A percentile compares a stretch with the other conserved stretches of the same genome.
phyloP scores from a whole-genome alignment of 2,113 vertebrate species.

The Australoheros scitulus region DNA sequence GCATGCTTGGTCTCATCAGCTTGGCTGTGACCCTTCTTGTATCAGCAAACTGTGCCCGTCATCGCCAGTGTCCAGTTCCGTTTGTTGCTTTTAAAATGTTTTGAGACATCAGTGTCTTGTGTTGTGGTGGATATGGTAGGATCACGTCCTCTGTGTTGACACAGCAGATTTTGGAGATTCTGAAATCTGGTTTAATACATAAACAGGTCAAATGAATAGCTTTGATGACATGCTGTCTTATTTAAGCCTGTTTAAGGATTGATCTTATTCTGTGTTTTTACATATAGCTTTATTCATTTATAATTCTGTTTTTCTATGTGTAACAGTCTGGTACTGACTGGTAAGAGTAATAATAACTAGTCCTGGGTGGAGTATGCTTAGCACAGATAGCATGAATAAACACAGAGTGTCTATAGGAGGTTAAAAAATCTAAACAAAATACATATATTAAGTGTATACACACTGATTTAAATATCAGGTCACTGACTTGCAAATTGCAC shows the following conservation, averaged over 20 bases:
- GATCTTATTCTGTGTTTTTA: neutral
- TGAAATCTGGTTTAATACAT: neutral
- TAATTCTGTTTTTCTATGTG: neutral
- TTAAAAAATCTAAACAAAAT: neutral
- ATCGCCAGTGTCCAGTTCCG: neutral
- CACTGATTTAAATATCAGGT: neutral
- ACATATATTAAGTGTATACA: neutral
- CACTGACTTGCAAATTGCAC: neutral
- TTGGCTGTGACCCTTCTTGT: neutral
- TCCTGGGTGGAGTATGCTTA: neutral
- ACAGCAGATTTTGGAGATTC: neutral
- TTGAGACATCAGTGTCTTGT: neutral
- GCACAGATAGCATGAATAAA: neutral
- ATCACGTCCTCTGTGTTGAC: neutral
- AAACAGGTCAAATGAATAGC: neutral
- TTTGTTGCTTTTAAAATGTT: neutral
- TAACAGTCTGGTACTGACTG: neutral
- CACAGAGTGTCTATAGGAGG: neutral
- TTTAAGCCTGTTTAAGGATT: neutral
- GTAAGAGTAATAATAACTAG: neutral
- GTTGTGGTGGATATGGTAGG: neutral
- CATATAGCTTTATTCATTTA: neutral
- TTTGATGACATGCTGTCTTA: neutral
- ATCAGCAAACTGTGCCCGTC: neutral
- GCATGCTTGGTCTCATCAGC: neutral